Evolutionary conservation across 2,113 vertebrate species (phyloP).

Genomic region (Aegithalos caudatus): DNA sequence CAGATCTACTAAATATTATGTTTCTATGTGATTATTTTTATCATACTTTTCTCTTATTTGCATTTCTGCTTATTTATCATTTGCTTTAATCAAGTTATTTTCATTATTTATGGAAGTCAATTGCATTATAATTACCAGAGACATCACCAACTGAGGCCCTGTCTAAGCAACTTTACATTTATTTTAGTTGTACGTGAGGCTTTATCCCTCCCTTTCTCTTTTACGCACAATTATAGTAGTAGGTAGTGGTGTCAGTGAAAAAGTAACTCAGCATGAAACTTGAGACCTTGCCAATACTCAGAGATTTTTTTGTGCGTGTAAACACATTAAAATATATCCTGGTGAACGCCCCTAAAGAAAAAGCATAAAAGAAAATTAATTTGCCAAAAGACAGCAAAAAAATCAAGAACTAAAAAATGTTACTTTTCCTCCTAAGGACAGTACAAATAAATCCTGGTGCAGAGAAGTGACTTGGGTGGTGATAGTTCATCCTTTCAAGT

Average conservation of each 20-base stretch:
- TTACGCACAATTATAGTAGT: background rate
- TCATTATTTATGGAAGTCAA: background rate
- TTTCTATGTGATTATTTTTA: background rate
- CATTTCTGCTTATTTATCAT: background rate
- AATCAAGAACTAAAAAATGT: background rate
- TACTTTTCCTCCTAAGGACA: background rate
- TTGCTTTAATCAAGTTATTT: background rate
- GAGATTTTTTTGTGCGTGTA: background rate
- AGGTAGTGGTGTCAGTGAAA: background rate
- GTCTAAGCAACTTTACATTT: background rate
- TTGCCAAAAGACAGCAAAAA: background rate
- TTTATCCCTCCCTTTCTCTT: fast-evolving
- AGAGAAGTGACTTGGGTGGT: background rate
- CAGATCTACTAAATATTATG: background rate
- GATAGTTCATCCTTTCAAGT: background rate
- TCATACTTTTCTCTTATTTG: background rate
- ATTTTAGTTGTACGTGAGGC: background rate
- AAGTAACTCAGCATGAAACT: background rate
- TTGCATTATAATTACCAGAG: background rate
- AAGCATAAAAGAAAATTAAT: background rate
- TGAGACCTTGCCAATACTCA: background rate
- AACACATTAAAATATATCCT: background rate
- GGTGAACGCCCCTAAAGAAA: background rate
- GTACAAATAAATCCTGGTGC: background rate
- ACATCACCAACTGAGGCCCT: background rate